These are phyloP conservation scores for Cnemophilus loriae DNA, from an alignment of 2,113 vertebrate species.

Conservation along the genomic window DNA sequence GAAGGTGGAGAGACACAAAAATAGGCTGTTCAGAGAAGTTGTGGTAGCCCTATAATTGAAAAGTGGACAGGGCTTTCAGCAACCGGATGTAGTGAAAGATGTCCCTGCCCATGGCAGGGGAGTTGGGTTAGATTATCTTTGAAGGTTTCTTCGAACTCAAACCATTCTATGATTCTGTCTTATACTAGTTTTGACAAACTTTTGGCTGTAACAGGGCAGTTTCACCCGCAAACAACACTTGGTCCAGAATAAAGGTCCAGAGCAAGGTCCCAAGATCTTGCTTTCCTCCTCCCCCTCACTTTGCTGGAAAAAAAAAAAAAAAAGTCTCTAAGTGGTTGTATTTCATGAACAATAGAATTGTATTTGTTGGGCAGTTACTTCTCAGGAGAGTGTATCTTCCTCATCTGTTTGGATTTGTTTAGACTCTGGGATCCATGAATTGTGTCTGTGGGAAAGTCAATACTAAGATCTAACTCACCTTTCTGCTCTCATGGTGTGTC, in stretches of 20 bases:
- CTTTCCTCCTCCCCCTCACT: neutral
- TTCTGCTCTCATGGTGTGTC: rapidly evolving
- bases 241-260: neutral
- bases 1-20: neutral
- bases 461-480: neutral
- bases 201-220: neutral
- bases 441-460: neutral
- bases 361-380: neutral
- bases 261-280: neutral
- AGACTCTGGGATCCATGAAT: neutral
- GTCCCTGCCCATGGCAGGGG: neutral
- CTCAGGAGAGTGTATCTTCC: neutral
- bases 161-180: neutral
- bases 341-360: neutral
- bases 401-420: neutral
- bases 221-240: neutral
- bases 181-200: neutral
- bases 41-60: neutral
- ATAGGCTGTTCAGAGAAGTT: neutral
- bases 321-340: neutral
- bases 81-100: neutral
- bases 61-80: neutral
- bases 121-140: neutral
- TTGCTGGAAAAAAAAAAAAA: neutral
- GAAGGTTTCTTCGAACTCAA: neutral